phyloP scores from a whole-genome alignment of 2,113 vertebrate genomes.

The Excalfactoria chinensis region DNA sequence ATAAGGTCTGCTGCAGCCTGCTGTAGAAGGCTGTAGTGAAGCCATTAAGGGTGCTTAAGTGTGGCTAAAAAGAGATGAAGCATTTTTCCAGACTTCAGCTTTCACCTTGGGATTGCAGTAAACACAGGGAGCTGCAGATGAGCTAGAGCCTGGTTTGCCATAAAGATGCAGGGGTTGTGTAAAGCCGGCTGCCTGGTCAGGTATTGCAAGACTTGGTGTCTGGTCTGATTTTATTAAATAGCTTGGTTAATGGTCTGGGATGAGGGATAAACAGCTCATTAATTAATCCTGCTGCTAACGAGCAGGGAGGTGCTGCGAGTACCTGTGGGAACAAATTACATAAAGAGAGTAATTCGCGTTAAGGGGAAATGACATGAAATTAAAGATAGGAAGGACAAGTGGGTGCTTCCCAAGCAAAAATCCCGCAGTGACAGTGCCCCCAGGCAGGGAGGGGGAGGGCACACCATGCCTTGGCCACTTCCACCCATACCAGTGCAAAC shows the following conservation, averaged over 20 bases:
- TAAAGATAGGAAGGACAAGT: constrained; percentile 22
- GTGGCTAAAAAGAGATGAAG: constrained; percentile 4
- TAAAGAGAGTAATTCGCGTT: not conserved
- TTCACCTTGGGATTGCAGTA: not conserved
- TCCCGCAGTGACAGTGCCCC: fast-evolving
- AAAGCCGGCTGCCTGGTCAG: not conserved
- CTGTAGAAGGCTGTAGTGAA: too few relatives aligned
- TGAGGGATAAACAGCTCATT: constrained; percentile 11
- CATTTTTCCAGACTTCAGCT: not conserved
- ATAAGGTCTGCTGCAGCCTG: too few relatives aligned
- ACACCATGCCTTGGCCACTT: not conserved
- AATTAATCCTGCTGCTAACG: constrained; percentile 21
- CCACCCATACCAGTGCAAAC: not conserved
- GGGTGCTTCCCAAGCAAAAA: not conserved
- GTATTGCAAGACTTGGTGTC: not conserved
- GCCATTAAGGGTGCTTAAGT: constrained; percentile 2
- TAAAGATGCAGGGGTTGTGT: not conserved
- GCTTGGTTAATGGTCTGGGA: not conserved
- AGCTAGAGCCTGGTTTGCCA: not conserved
- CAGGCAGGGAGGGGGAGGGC: not conserved
- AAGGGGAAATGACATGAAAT: not conserved
- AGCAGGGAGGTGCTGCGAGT: not conserved
- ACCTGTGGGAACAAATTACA: not conserved
- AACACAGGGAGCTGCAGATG: not conserved
- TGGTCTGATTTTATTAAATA: constrained; percentile 29